These are phyloP conservation scores for Myathropa florea DNA, from an alignment of 2,888 invertebrate species.

Conservation along the genomic window DNA sequence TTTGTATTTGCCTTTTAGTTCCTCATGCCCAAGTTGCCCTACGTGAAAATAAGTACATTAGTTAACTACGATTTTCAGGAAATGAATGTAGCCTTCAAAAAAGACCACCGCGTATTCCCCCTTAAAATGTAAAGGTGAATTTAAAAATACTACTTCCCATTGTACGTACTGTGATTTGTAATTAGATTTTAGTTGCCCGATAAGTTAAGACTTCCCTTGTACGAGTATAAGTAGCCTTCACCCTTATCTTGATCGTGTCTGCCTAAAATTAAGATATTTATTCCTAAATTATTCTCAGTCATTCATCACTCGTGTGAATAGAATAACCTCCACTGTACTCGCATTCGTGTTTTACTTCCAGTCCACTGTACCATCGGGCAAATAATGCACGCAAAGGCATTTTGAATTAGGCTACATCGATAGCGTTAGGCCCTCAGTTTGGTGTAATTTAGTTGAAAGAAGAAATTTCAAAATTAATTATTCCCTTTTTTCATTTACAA, in stretches of 20 bases:
- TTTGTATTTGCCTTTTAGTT: too few relatives aligned
- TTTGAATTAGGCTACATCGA: neutral
- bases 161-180: neutral
- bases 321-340: neutral
- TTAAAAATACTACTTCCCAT: neutral
- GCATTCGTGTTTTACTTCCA: neutral
- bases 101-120: neutral
- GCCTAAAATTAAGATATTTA: neutral
- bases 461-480: conserved; percentile 39
- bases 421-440: neutral
- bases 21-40: too few relatives aligned
- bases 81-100: too few relatives aligned
- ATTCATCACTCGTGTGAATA: neutral
- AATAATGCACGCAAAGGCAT: conserved; percentile 28
- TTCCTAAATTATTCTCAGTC: neutral
- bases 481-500: conserved; percentile 3
- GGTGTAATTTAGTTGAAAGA: conserved; percentile 25
- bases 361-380: neutral
- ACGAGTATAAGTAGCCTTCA: neutral
- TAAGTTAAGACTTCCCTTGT: neutral
- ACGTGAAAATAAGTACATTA: too few relatives aligned
- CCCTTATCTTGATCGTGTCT: neutral
- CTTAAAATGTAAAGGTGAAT: neutral
- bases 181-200: neutral
- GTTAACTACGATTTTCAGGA: too few relatives aligned